phyloP scores from a whole-genome alignment of 2,888 invertebrate genomes.

The Netelia fuscicornis region DNA sequence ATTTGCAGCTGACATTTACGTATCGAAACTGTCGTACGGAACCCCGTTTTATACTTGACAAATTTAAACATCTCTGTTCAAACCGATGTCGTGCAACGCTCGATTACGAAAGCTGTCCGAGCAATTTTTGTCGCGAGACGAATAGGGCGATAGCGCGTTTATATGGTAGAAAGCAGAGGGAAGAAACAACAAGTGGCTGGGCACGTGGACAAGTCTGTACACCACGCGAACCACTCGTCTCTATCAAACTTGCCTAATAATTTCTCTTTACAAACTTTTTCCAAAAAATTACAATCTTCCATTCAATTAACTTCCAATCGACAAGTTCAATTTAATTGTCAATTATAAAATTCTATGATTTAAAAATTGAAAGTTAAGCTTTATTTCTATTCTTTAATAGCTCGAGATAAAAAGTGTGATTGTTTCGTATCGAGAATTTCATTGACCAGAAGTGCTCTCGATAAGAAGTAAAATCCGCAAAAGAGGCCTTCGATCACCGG shows the following conservation, averaged over 20 bases:
- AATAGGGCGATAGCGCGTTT: not conserved
- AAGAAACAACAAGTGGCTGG: constrained; percentile 15
- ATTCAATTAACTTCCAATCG: not conserved
- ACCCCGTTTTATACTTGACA: not conserved
- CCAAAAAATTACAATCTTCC: not conserved
- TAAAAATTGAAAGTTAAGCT: no score
- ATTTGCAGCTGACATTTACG: not conserved
- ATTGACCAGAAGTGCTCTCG: not conserved
- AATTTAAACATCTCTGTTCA: not conserved
- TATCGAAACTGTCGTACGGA: not conserved
- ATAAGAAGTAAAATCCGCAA: not conserved
- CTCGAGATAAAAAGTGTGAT: not conserved
- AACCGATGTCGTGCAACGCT: not conserved
- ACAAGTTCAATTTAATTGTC: not conserved
- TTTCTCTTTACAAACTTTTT: not conserved
- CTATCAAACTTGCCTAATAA: not conserved
- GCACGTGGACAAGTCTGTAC: not conserved
- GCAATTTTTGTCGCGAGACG: not conserved
- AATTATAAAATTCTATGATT: not conserved
- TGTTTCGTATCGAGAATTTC: not conserved
- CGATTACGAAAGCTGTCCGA: not conserved
- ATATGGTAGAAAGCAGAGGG: not conserved
- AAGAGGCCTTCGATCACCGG: not conserved
- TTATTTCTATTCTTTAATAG: not conserved
- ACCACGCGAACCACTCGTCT: not conserved